A percentile compares a stretch with the other conserved stretches of the same genome.
phyloP scores from a whole-genome alignment of 2,113 vertebrate species.

The Halichoeres trimaculatus region DNA sequence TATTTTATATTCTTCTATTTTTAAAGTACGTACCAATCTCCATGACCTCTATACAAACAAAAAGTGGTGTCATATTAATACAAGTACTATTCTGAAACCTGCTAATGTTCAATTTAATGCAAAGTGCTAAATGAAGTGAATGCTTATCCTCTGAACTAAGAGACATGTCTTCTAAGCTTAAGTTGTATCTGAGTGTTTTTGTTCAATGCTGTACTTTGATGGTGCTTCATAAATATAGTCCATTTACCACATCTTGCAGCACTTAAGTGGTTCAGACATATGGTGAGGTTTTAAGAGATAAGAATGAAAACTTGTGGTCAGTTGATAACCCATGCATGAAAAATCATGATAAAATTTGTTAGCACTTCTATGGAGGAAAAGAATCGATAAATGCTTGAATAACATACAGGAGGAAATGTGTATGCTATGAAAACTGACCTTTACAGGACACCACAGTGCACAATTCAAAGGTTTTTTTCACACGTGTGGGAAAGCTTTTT shows the following conservation, averaged over 20 bases:
- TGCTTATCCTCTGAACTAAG: no score
- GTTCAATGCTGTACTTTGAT: neutral
- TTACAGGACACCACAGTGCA: neutral
- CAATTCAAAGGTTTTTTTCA: neutral
- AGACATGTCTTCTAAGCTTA: no score
- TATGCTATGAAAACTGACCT: neutral
- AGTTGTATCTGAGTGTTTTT: constrained; percentile 1
- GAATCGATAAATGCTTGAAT: neutral
- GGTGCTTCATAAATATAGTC: neutral
- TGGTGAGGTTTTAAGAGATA: constrained; percentile 7
- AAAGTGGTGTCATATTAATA: neutral
- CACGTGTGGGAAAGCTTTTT: neutral
- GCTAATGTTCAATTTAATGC: neutral
- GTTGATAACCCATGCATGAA: neutral
- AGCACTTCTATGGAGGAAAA: no score
- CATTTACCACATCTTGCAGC: neutral
- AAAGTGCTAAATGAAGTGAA: neutral
- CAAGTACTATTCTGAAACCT: neutral
- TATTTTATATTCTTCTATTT: neutral
- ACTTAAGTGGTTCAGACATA: neutral
- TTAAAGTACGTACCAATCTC: no score
- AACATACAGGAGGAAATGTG: neutral
- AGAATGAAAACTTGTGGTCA: constrained; percentile 6
- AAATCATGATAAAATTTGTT: neutral
- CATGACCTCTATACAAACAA: no score